Conservation (phyloP, 1,140 invertebrate genomes). For the Dendroctonus ponderosae region DNA sequence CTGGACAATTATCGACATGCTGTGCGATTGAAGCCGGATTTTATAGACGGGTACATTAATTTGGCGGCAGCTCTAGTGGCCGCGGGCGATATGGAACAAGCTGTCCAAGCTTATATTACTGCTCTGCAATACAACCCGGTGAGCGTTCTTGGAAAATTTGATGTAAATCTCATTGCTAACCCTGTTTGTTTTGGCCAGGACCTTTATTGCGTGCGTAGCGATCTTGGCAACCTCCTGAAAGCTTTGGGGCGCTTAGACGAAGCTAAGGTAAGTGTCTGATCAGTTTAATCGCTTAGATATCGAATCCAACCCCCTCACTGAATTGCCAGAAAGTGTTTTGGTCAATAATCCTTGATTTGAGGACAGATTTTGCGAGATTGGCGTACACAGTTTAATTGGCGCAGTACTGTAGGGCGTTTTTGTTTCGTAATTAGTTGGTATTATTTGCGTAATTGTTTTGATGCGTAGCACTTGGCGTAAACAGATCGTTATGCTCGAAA, state of each 20-base stretch:
- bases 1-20: constrained; percentile 96
- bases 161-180: not conserved
- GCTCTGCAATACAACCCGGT: constrained; percentile 99
- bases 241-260: constrained; percentile 97
- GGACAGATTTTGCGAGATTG: constrained; percentile 4
- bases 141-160: constrained; percentile 51
- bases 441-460: not conserved
- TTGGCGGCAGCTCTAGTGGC: constrained; percentile 96
- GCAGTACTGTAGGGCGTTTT: constrained; percentile 1
- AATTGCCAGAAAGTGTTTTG: constrained; percentile 6
- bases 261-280: constrained; percentile 85
- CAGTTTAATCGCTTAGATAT: too few species aligned
- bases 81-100: constrained; percentile 98
- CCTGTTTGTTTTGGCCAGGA: constrained; percentile 73
- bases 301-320: too few species aligned
- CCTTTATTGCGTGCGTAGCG: constrained; percentile 98
- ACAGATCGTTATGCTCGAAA: too few species aligned
- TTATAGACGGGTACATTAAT: constrained; percentile 99
- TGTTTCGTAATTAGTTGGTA: not conserved
- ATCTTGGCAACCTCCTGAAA: constrained; percentile 99
- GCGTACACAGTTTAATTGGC: constrained; percentile 11
- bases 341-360: constrained; percentile 2
- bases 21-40: constrained; percentile 97
- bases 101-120: constrained; percentile 97
- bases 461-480: not conserved